A percentile compares a stretch with the other conserved stretches of the same genome.
phyloP scores from a whole-genome alignment of 2,888 invertebrate species.

The Formica aserva region DNA sequence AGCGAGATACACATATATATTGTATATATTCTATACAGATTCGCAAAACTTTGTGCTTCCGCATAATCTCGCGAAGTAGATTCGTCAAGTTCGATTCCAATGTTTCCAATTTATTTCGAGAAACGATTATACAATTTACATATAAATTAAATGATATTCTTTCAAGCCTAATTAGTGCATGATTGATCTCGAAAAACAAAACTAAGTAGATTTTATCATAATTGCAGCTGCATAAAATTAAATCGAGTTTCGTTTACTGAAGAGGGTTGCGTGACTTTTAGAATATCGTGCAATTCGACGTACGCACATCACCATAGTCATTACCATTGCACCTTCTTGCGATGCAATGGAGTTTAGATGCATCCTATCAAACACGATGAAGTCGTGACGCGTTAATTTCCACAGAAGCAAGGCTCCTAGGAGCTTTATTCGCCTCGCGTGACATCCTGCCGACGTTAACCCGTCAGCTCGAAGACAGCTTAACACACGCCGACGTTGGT shows the following conservation, averaged over 20 bases:
- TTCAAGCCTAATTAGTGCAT: neutral
- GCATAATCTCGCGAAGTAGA: neutral
- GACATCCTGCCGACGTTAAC: conserved; percentile 77
- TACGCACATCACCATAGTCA: conserved; percentile 19
- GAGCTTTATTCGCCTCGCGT: conserved; percentile 77
- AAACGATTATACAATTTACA: neutral
- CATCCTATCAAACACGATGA: conserved; percentile 76
- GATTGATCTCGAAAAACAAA: neutral
- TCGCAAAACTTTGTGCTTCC: neutral
- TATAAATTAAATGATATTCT: neutral
- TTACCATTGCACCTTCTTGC: conserved; percentile 46
- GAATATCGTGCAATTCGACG: conserved; percentile 9
- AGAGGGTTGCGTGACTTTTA: conserved; percentile 31
- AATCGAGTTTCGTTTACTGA: neutral
- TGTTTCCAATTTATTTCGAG: neutral
- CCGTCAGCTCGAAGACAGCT: conserved; percentile 71
- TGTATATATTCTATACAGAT: neutral
- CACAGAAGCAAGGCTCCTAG: conserved; percentile 66
- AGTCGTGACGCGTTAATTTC: conserved; percentile 82
- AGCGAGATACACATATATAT: neutral
- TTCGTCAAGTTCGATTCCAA: neutral
- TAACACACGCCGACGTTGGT: conserved; percentile 70
- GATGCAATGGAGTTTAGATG: conserved; percentile 63
- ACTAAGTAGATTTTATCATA: neutral
- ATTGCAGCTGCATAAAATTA: neutral